Evolutionary conservation across 2,888 invertebrate species (phyloP), one percentile per base, ranked within the genome.

Genomic region (Helleia helle): DNA sequence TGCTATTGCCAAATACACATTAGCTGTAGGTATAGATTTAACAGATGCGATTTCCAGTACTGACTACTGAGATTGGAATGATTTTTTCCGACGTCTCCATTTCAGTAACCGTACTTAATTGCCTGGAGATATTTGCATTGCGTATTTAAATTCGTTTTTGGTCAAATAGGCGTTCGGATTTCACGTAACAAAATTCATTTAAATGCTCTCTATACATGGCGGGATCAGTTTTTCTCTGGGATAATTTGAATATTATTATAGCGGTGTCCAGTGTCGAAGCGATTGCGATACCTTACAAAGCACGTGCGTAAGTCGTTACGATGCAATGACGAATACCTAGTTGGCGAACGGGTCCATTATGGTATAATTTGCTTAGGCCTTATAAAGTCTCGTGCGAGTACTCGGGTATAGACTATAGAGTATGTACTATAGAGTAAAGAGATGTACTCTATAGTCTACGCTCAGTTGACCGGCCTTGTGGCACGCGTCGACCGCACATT

Each of bases 391-490:
- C 49, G 71, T 59, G 72, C 61, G 68, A 71, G 72, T 59, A 68
- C 64, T 56, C 59, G 67, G 66, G 68, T 50, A 22, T 22, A 22
- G 22, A 2, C 8, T 22, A 22, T 8, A 22, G 6, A 22, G 4
- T 22, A 31, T 17, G 9, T 5, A 11, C 31, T 15, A 29, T 29
- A 30, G n/a, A 4, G 2, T 30, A 17, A 28, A 18, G 3, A 18
- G 5, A n/a, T 4, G 22, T 22, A 22, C 22, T 22, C 22, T 22
- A 9, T 31, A 9, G 7, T 29, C 12, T 34, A 13, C 34, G 74
- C 66, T 60, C 66, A 67, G 64, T 62, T 62, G 65, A 65, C 66
- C 74, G 81, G 72, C 81, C 83, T 81, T 80, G 83, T 58, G 81
- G 83, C 83, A 84, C 83, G 83, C 80, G 83, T 77, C 79, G 55